phyloP scores from a whole-genome alignment of 2,113 vertebrate genomes.

The Odocoileus virginianus region DNA sequence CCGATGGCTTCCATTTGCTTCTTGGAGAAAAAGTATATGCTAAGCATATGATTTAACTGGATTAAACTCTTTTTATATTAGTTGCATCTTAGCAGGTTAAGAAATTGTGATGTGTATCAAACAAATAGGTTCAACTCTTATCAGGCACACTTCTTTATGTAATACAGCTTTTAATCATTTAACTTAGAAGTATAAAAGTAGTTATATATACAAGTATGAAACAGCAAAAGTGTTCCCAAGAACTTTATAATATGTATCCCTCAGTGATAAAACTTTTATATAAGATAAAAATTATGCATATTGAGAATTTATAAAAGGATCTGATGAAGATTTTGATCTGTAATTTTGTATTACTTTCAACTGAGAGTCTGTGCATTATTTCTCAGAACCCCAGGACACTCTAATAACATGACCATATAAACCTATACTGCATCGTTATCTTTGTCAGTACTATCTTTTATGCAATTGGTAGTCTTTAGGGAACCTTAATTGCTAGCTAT shows the following conservation, averaged over 20 bases:
- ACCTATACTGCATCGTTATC: not conserved
- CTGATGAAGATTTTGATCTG: slow-evolving; percentile 22
- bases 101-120: slow-evolving; percentile 63
- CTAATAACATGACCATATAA: not conserved
- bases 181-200: slow-evolving; percentile 43
- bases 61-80: slow-evolving; percentile 68
- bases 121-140: slow-evolving; percentile 72
- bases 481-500: slow-evolving; percentile 59
- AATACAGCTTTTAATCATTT: slow-evolving; percentile 59
- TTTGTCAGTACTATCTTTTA: slow-evolving; percentile 53
- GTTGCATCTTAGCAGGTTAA: slow-evolving; percentile 61
- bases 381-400: slow-evolving; percentile 5
- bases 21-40: slow-evolving; percentile 63
- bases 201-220: not conserved
- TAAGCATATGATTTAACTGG: slow-evolving; percentile 58
- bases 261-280: not conserved
- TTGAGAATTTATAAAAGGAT: slow-evolving; percentile 41
- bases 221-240: not conserved
- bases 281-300: not conserved
- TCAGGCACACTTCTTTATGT: slow-evolving; percentile 49
- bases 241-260: not conserved
- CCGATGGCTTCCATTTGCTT: slow-evolving; percentile 66
- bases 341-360: slow-evolving; percentile 41
- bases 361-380: slow-evolving; percentile 13
- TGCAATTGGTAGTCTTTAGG: slow-evolving; percentile 12